These are phyloP conservation scores for Tineola bisselliella DNA, from an alignment of 2,888 invertebrate species.

Conservation along the genomic window DNA sequence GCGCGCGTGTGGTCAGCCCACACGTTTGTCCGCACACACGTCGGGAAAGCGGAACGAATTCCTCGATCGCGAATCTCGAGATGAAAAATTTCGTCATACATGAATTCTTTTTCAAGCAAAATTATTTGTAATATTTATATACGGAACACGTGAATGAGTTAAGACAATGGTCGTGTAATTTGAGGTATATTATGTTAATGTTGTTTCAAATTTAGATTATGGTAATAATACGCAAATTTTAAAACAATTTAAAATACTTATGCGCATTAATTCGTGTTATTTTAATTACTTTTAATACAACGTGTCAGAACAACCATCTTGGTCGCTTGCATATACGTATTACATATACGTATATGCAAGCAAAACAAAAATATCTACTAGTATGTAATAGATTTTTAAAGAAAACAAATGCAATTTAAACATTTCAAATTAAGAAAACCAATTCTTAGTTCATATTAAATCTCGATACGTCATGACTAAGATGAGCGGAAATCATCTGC, in stretches of 20 bases:
- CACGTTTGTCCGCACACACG: constrained; percentile 3
- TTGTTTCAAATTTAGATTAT: background rate
- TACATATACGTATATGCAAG: too few species aligned
- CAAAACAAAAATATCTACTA: too few species aligned
- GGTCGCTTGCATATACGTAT: too few species aligned
- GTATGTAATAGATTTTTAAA: too few species aligned
- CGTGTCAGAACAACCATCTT: too few species aligned
- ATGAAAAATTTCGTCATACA: background rate
- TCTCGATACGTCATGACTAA: too few species aligned
- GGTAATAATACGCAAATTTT: background rate
- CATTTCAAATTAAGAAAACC: too few species aligned
- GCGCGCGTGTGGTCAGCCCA: background rate
- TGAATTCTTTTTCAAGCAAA: constrained; percentile 1
- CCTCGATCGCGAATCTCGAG: constrained; percentile 1
- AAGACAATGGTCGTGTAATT: background rate
- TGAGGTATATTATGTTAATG: background rate
- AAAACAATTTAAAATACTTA: background rate
- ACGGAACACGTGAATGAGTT: too few species aligned
- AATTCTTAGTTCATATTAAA: too few species aligned
- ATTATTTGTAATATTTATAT: background rate
- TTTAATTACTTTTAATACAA: too few species aligned
- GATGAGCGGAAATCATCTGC: background rate
- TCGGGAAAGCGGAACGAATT: constrained; percentile 14
- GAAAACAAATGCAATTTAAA: too few species aligned
- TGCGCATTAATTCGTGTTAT: too few species aligned